Conservation (phyloP, 1,140 invertebrate genomes). For the Pristionchus pacificus region DNA sequence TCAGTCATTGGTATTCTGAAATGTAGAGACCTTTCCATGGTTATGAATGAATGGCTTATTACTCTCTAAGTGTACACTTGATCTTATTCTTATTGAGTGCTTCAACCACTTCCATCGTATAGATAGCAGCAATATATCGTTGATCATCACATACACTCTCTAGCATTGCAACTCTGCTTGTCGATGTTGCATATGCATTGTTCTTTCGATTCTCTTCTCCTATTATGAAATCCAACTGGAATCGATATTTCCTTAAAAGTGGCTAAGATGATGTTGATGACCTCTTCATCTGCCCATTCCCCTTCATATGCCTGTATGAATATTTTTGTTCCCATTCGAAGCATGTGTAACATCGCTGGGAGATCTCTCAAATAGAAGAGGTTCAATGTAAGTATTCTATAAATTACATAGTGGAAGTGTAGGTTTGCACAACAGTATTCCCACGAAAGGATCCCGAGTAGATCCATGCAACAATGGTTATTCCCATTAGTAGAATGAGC, state of each 20-base stretch:
- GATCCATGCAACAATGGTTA: not conserved
- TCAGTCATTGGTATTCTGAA: not conserved
- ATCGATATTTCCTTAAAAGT: not conserved
- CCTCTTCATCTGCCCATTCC: not conserved
- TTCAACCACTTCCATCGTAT: not conserved
- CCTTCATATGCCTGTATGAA: not conserved
- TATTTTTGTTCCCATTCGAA: not conserved
- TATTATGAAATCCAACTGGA: not conserved
- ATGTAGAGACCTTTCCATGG: no score
- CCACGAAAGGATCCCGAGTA: not conserved
- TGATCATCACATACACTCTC: not conserved
- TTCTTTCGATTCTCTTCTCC: not conserved
- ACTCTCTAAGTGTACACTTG: not conserved
- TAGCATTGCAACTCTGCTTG: not conserved
- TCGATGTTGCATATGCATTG: not conserved
- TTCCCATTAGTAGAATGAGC: not conserved
- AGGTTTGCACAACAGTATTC: not conserved
- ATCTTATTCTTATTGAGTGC: not conserved
- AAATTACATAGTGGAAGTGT: not conserved
- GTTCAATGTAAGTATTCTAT: not conserved
- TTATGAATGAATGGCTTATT: no score
- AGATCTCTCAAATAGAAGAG: not conserved
- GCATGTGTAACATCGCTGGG: not conserved
- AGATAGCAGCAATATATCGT: not conserved
- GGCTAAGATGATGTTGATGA: not conserved